Conservation (phyloP, 2,797 vertebrate genomes). For the Gymnodraco acuticeps region DNA sequence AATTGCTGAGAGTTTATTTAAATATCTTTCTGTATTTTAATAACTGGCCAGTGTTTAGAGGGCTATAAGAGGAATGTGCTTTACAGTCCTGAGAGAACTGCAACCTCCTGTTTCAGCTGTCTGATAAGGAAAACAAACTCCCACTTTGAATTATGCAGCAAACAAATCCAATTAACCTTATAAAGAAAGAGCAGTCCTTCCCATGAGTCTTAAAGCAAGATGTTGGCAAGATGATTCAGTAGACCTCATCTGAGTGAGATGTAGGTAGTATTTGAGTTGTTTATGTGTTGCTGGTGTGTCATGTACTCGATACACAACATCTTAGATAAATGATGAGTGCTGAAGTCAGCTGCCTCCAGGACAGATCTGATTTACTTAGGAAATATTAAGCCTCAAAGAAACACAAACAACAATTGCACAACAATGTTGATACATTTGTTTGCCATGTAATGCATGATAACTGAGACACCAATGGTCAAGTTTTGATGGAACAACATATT, state of each 20-base stretch:
- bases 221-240: background rate
- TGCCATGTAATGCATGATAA: background rate
- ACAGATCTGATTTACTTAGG: background rate
- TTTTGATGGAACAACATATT: background rate
- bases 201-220: background rate
- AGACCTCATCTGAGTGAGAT: slow-evolving; percentile 14
- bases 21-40: slow-evolving; percentile 52
- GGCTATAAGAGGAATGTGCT: slow-evolving; percentile 14
- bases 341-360: background rate
- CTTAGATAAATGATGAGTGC: background rate
- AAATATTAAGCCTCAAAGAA: background rate
- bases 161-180: slow-evolving; percentile 58
- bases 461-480: background rate
- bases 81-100: slow-evolving; percentile 24
- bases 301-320: background rate
- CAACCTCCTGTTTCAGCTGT: slow-evolving; percentile 28
- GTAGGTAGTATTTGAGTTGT: background rate
- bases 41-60: slow-evolving; percentile 48
- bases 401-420: background rate
- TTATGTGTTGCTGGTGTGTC: background rate
- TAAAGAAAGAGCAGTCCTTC: slow-evolving; percentile 9
- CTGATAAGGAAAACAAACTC: slow-evolving; percentile 37
- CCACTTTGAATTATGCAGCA: slow-evolving; percentile 39
- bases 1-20: slow-evolving; percentile 1
- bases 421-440: background rate